Conservation (phyloP, 2,888 invertebrate genomes). For the Harpalus rufipes region DNA sequence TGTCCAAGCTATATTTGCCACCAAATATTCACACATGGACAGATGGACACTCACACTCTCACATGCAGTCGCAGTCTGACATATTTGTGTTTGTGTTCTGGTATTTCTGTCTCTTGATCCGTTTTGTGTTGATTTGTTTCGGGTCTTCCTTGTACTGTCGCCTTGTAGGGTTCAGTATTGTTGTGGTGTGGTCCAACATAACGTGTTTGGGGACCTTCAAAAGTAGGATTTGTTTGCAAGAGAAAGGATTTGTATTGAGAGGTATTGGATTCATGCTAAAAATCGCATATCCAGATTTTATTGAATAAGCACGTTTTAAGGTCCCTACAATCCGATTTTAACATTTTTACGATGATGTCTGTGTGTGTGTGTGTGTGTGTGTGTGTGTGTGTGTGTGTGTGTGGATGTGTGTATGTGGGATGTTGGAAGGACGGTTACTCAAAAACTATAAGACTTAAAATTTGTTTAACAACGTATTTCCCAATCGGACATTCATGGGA, state of each 20-base stretch:
- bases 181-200: neutral
- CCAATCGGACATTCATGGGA: too few species aligned
- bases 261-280: too few species aligned
- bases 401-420: too few species aligned
- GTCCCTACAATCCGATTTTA: too few species aligned
- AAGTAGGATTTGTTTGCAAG: neutral
- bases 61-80: neutral
- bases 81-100: slow-evolving; percentile 11
- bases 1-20: neutral
- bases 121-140: neutral
- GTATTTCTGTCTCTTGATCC: neutral
- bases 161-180: neutral
- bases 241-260: neutral
- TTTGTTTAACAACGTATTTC: too few species aligned
- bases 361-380: too few species aligned
- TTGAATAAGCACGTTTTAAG: too few species aligned
- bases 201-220: neutral
- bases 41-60: neutral
- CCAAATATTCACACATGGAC: neutral
- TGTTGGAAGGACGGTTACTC: too few species aligned
- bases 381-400: too few species aligned
- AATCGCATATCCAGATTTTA: too few species aligned
- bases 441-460: too few species aligned
- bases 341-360: too few species aligned
- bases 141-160: neutral